Evolutionary conservation across 2,113 vertebrate genomes (phyloP).

Genomic region (Puma concolor): DNA sequence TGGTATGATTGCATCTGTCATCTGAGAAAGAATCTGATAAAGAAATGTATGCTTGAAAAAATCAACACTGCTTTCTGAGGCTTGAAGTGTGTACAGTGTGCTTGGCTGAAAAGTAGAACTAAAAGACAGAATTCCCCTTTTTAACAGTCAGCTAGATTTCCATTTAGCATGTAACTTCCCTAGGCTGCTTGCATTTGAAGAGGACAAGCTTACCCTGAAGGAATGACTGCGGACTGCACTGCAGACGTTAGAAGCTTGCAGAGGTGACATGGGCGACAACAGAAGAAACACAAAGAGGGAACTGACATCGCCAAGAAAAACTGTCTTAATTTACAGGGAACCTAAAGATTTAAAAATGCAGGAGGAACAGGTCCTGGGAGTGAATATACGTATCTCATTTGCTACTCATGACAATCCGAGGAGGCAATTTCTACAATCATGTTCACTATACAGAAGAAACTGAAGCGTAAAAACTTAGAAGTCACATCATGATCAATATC

Average conservation of each 20-base stretch:
- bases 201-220: neutral
- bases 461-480: neutral
- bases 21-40: neutral
- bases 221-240: neutral
- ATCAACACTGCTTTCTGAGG: neutral
- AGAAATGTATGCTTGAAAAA: neutral
- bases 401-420: neutral
- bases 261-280: neutral
- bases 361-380: neutral
- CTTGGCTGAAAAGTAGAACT: neutral
- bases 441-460: neutral
- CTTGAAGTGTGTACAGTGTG: neutral
- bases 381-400: neutral
- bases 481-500: neutral
- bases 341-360: neutral
- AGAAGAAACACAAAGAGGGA: neutral
- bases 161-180: neutral
- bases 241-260: neutral
- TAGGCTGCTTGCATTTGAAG: neutral
- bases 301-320: neutral
- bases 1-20: neutral
- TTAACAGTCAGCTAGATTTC: conserved; percentile 10
- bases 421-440: neutral
- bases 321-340: neutral
- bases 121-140: neutral